Evolutionary conservation across 2,797 vertebrate genomes (phyloP), one percentile per base, ranked within the genome.

Genomic region (Etheostoma nigrum): DNA sequence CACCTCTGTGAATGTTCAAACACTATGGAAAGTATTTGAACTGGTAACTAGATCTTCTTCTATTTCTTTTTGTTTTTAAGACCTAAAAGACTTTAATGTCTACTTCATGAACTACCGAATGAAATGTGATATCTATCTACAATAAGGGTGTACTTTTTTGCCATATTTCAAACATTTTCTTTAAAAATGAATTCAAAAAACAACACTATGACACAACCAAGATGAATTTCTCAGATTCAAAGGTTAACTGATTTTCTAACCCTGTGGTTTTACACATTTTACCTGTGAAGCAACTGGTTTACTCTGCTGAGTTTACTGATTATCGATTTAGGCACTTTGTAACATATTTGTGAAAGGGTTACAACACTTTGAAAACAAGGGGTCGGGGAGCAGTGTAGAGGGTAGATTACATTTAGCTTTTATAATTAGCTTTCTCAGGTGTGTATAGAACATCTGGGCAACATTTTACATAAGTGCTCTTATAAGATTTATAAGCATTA

Each of bases 251-350:
- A 45, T 54, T 67, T 44, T 30, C 19, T 9, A 12, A 16, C 49
- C 3, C 1, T 8, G 30, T 13, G 23, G 14, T 54, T 36, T 78
- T 48, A 52, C 13, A 44, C 47, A 40, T 69, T n/a, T 5, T 79
- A 57, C 66, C 40, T 64, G 59, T 58, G 30, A 78, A 67, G 30
- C 75, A 48, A 58, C 62, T 67, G 52, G n/a, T 79, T 68, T 36
- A 60, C 42, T 62, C 49, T 33, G 59, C 30, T 48, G 72, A 25
- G 53, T 77, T 85, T 69, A 74, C 77, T 81, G 61, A 85, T 89
- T 86, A 92, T 90, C 11, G 57, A 89, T 88, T 84, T 13, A 77
- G 52, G 78, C 83, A 92, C 88, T 90, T 91, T 83, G 86, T 67
- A 54, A 86, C 70, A 86, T 81, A 77, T 86, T 87, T 84, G 82